These are phyloP conservation scores for Etheostoma cragini DNA, from an alignment of 2,113 vertebrate genomes.

Conservation along the genomic window DNA sequence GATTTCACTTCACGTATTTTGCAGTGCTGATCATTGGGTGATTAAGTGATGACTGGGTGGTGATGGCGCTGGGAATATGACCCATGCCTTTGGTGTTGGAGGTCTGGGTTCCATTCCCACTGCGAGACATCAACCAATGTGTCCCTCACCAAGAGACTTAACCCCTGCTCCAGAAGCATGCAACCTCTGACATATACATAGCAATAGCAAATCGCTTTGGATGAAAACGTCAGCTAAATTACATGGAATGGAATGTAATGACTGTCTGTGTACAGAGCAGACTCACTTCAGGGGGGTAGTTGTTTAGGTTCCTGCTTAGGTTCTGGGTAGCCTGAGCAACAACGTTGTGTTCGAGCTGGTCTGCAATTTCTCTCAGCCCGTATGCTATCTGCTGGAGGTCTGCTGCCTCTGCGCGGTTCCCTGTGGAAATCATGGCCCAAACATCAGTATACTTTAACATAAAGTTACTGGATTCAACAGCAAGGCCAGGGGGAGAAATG, in stretches of 20 bases:
- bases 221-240: too few species aligned
- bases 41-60: background rate
- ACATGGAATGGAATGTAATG: too few species aligned
- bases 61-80: too few species aligned
- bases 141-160: too few species aligned
- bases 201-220: too few species aligned
- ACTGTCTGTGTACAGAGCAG: too few species aligned
- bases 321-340: conserved; percentile 65
- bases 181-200: too few species aligned
- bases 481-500: background rate
- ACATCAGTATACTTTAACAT: background rate
- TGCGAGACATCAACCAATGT: too few species aligned
- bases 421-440: conserved; percentile 12
- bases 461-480: background rate
- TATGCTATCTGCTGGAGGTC: conserved; percentile 60
- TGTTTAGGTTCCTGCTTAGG: conserved; percentile 62
- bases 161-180: too few species aligned
- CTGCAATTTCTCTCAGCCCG: conserved; percentile 73
- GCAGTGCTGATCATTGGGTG: background rate
- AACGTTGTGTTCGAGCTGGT: conserved; percentile 65
- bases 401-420: conserved; percentile 33
- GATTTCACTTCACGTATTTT: background rate
- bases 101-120: too few species aligned
- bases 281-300: conserved; percentile 56
- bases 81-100: too few species aligned